These are phyloP conservation scores for Tauraco hartlaubi DNA, from an alignment of 2,797 vertebrate genomes.

Conservation along the genomic window DNA sequence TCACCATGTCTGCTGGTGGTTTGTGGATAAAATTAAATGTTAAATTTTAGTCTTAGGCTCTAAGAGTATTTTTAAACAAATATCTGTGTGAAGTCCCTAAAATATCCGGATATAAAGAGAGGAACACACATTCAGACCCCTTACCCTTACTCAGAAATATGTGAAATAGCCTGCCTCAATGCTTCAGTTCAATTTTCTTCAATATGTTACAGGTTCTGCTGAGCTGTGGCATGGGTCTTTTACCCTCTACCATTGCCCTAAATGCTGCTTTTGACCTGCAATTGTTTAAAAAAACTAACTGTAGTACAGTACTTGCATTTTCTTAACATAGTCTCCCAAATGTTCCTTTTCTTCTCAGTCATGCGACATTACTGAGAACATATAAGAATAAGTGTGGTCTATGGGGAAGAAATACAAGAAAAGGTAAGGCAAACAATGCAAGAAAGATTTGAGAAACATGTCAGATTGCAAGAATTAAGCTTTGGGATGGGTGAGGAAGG, in stretches of 20 bases:
- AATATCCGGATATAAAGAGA: background rate
- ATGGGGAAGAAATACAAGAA: slow-evolving; percentile 15
- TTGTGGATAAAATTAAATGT: background rate
- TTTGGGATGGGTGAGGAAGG: background rate
- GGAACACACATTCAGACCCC: background rate
- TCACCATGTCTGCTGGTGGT: background rate
- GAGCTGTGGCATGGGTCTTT: background rate
- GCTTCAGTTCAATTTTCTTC: background rate
- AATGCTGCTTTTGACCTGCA: background rate
- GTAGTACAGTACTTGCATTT: background rate
- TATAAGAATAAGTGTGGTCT: background rate
- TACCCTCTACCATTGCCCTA: background rate
- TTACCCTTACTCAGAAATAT: background rate
- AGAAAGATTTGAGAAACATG: slow-evolving; percentile 18
- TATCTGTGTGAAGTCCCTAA: background rate
- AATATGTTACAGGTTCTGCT: background rate
- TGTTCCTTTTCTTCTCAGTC: slow-evolving; percentile 22
- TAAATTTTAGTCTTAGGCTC: background rate
- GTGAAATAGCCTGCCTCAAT: background rate
- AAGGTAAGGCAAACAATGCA: slow-evolving; percentile 39
- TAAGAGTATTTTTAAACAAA: background rate
- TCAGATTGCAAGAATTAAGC: slow-evolving; percentile 11
- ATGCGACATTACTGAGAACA: slow-evolving; percentile 13
- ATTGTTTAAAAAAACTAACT: background rate
- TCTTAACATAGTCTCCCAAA: background rate